These are phyloP conservation scores for Aphidoletes aphidimyza DNA, from an alignment of 2,888 invertebrate species.

Conservation along the genomic window DNA sequence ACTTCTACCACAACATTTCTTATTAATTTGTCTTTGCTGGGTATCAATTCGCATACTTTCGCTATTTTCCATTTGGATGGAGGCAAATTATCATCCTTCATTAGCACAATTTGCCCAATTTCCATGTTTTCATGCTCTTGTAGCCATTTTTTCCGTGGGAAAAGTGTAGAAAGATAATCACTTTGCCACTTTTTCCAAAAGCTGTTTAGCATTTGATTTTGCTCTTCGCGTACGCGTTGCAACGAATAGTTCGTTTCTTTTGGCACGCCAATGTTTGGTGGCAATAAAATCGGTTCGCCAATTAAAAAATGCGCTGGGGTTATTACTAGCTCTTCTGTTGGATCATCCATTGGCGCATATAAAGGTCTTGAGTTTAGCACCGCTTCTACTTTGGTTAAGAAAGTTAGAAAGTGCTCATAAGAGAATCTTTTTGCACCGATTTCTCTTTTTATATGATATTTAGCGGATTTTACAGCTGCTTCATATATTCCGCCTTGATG, in stretches of 20 bases:
- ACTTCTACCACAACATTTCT: neutral
- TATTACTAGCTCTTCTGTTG: conserved; percentile 56
- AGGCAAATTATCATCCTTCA: neutral
- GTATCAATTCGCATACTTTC: neutral
- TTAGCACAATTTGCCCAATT: neutral
- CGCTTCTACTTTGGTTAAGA: conserved; percentile 54
- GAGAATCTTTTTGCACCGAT: neutral
- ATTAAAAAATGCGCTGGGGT: conserved; percentile 58
- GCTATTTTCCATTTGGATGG: conserved; percentile 25
- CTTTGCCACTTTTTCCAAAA: neutral
- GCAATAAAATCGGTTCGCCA: conserved; percentile 56
- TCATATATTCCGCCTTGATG: conserved; percentile 57
- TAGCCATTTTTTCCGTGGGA: neutral
- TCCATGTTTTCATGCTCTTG: neutral
- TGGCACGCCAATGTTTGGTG: neutral
- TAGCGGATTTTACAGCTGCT: conserved; percentile 57
- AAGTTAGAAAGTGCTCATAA: neutral
- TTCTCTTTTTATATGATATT: conserved; percentile 53
- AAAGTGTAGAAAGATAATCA: neutral
- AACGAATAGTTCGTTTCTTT: neutral
- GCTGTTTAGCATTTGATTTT: neutral
- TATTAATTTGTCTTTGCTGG: neutral
- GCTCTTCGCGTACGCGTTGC: neutral
- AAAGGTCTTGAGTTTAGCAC: conserved; percentile 57
- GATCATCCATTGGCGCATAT: conserved; percentile 54